phyloP scores from a whole-genome alignment of 1,140 invertebrate genomes.

The Drosophila carrolli region DNA sequence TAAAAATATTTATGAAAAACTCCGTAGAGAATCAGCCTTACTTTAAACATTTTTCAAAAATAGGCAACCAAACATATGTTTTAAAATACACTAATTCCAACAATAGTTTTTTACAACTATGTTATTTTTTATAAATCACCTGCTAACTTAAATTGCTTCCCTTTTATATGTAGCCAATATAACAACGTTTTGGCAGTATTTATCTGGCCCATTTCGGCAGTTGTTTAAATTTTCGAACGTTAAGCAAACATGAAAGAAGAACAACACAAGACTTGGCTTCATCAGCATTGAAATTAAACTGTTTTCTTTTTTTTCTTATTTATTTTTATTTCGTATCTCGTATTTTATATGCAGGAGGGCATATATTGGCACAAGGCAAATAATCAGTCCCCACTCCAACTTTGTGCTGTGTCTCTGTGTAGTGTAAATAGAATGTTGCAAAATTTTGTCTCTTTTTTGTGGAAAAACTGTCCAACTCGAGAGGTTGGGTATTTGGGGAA shows the following conservation, averaged over 20 bases:
- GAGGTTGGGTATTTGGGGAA: conserved; percentile 6
- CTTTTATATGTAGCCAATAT: background rate
- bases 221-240: conserved; percentile 20
- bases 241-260: conserved; percentile 29
- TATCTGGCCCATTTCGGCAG: conserved; percentile 30
- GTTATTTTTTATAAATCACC: too few species aligned
- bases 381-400: conserved; percentile 30
- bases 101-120: too few species aligned
- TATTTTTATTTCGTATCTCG: conserved; percentile 26
- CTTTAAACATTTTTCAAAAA: too few species aligned
- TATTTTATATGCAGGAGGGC: conserved; percentile 54
- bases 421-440: conserved; percentile 53
- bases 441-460: conserved; percentile 19
- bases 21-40: too few species aligned
- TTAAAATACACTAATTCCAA: too few species aligned
- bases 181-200: conserved; percentile 21
- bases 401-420: conserved; percentile 26
- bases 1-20: too few species aligned
- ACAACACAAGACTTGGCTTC: conserved; percentile 31
- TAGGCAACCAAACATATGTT: too few species aligned
- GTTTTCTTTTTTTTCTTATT: conserved; percentile 17
- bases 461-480: conserved; percentile 8
- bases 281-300: conserved; percentile 57
- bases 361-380: conserved; percentile 58
- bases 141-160: background rate